phyloP scores from a whole-genome alignment of 2,888 invertebrate species.

The Keiferia lycopersicella region DNA sequence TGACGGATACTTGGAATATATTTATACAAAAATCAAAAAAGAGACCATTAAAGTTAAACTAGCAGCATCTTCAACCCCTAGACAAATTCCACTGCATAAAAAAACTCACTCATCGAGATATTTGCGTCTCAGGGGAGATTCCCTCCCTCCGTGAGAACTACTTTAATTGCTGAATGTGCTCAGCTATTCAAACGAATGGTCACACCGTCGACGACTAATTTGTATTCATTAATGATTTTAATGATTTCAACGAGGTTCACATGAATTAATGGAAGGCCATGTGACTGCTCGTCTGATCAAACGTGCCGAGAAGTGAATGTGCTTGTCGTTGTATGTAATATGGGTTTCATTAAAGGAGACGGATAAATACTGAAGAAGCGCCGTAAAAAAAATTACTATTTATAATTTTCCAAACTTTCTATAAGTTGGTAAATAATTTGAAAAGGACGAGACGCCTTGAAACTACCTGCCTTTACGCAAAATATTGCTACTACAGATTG shows the following conservation, averaged over 20 bases:
- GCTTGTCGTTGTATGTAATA: neutral
- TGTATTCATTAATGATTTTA: conserved; percentile 61
- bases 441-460: no score
- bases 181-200: conserved; percentile 59
- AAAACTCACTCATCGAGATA: conserved; percentile 5
- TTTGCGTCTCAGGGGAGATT: conserved; percentile 57
- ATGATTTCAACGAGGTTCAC: conserved; percentile 54
- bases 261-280: conserved; percentile 49
- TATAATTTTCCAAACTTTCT: no score
- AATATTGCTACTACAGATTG: no score
- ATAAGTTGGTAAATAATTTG: no score
- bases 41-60: no score
- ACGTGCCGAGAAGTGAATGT: conserved; percentile 20
- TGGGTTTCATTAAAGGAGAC: neutral
- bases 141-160: conserved; percentile 61
- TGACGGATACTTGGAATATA: no score
- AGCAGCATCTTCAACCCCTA: neutral
- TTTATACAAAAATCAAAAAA: no score
- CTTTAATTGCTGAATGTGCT: conserved; percentile 71
- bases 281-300: conserved; percentile 44
- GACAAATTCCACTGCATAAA: neutral
- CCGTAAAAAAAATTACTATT: no score
- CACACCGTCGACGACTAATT: conserved; percentile 50
- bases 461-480: no score
- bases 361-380: no score